Conservation (phyloP, 2,113 vertebrate genomes). For the Sphaerodactylus townsendi region DNA sequence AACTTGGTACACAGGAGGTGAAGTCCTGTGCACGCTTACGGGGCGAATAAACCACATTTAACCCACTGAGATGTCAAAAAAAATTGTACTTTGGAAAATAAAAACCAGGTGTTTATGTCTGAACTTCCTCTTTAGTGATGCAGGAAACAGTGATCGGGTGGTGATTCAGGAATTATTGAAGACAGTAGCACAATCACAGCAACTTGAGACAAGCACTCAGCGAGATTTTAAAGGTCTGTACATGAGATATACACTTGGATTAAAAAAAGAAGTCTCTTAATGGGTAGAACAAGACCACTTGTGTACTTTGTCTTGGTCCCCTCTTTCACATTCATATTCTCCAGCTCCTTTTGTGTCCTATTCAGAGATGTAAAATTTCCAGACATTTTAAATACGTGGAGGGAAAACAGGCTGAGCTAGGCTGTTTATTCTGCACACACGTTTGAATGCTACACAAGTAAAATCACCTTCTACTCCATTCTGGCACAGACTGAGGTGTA, state of each 20-base stretch:
- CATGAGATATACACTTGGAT: not conserved
- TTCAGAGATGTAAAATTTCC: not conserved
- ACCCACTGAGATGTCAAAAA: not conserved
- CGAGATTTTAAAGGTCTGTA: slow-evolving; percentile 94
- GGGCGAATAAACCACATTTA: not conserved
- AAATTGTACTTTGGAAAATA: not conserved
- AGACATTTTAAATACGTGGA: not conserved
- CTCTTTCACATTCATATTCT: not conserved
- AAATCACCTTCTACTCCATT: not conserved
- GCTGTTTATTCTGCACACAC: not conserved
- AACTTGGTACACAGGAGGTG: not conserved
- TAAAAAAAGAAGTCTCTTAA: not conserved
- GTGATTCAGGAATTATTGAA: slow-evolving; percentile 97
- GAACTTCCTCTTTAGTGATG: slow-evolving; percentile 82
- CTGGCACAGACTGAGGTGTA: not conserved
- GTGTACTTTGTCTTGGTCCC: not conserved
- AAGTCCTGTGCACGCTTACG: not conserved
- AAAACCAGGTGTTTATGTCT: slow-evolving; percentile 5
- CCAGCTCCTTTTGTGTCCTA: not conserved
- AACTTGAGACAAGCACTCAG: slow-evolving; percentile 94
- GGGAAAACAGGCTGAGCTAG: too few species aligned
- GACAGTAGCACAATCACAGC: slow-evolving; percentile 95
- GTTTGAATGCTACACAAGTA: not conserved
- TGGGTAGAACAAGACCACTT: not conserved
- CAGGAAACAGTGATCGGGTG: slow-evolving; percentile 92